phyloP scores from a whole-genome alignment of 2,797 vertebrate genomes.

The Picus viridis region DNA sequence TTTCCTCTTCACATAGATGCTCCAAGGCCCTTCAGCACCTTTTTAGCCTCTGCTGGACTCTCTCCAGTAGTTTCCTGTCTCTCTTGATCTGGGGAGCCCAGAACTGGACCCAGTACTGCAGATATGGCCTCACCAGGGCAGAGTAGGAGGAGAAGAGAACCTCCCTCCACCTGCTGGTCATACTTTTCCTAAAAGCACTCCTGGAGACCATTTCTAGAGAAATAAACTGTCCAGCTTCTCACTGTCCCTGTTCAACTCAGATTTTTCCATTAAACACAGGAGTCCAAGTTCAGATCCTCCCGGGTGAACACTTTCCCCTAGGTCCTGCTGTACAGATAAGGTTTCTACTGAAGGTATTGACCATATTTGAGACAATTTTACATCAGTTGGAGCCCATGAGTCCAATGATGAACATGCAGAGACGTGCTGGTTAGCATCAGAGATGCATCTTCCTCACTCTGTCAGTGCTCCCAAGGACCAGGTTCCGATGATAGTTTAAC shows the following conservation, averaged over 20 bases:
- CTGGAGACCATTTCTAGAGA: no score
- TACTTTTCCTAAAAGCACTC: no score
- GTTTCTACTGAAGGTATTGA: not conserved
- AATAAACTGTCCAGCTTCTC: no score
- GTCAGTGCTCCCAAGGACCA: not conserved
- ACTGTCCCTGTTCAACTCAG: not conserved
- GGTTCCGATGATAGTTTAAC: not conserved
- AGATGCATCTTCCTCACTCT: not conserved
- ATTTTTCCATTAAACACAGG: not conserved
- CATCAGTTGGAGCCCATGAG: fast-evolving
- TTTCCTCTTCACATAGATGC: no score
- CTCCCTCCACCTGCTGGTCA: no score
- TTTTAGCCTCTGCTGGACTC: no score
- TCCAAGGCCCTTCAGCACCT: no score
- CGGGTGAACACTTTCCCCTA: not conserved
- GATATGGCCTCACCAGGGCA: no score
- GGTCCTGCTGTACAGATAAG: not conserved
- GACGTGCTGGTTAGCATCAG: not conserved
- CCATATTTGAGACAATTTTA: not conserved
- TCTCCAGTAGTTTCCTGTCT: no score
- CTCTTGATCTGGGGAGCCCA: no score
- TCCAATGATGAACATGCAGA: fast-evolving
- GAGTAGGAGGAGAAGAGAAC: no score
- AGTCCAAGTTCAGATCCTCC: not conserved
- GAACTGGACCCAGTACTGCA: no score